Conservation (phyloP, 2,113 vertebrate species). For the Ptyas mucosa region DNA sequence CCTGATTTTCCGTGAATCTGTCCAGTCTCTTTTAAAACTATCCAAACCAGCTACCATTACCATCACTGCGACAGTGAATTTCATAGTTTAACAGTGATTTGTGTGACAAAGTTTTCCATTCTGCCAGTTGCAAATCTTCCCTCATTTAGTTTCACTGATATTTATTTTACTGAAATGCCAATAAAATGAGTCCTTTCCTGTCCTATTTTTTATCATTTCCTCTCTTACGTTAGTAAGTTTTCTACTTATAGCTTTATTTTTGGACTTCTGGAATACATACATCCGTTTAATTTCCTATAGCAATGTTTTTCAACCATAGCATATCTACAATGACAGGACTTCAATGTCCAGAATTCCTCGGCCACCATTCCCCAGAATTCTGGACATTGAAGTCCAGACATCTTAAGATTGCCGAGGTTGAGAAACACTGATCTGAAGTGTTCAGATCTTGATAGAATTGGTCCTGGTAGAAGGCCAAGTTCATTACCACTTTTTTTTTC, state of each 20-base stretch:
- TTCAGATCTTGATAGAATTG: background rate
- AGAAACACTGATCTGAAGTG: background rate
- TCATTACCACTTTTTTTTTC: background rate
- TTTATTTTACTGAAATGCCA: background rate
- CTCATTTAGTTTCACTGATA: background rate
- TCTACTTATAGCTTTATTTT: background rate
- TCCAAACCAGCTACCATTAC: background rate
- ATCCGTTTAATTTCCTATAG: background rate
- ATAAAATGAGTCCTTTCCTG: background rate
- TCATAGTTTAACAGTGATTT: background rate
- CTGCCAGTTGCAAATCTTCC: background rate
- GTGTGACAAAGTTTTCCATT: background rate
- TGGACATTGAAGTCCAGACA: background rate
- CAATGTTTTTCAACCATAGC: background rate
- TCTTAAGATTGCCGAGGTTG: background rate
- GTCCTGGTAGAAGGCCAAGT: background rate
- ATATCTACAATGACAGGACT: background rate
- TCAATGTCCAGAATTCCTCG: background rate
- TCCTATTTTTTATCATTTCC: background rate
- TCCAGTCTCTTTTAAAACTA: background rate
- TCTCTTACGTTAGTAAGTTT: background rate
- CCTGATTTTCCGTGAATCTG: background rate
- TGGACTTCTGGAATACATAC: background rate
- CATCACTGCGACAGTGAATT: background rate
- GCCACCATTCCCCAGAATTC: background rate